Base-by-base conservation (phyloP, 2,888 invertebrate species). In the Hermodice carunculata region DNA sequence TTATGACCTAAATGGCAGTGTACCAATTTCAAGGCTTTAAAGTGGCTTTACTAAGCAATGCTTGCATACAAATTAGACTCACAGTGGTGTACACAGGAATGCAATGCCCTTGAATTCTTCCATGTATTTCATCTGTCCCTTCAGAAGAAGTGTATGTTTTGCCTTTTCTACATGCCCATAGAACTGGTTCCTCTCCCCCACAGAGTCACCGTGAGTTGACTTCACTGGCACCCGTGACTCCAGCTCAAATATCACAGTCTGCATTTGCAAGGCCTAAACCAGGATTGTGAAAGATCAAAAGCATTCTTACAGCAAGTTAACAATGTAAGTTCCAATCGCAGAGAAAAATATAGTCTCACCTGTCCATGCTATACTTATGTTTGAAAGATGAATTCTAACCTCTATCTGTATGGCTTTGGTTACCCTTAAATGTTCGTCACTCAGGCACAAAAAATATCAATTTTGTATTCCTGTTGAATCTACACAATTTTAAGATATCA, bases 11-110 rank as follows among this genome's bases (percentile, higher is more conserved):
- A n/a, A n/a, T n/a, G n/a, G n/a, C n/a, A n/a, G n/a, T n/a, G n/a
- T n/a, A n/a, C n/a, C n/a, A n/a, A n/a, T n/a, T n/a, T n/a, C n/a
- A n/a, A n/a, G n/a, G n/a, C n/a, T n/a, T n/a, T n/a, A n/a, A n/a
- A n/a, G n/a, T n/a, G n/a, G n/a, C n/a, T n/a, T n/a, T n/a, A n/a
- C n/a, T n/a, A n/a, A n/a, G n/a, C n/a, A n/a, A n/a, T n/a, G n/a
- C n/a, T n/a, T n/a, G n/a, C n/a, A n/a, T n/a, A n/a, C n/a, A n/a
- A n/a, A n/a, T n/a, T n/a, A 56, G 92, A 89, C 92, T 90, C 86
- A 95, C 93, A 96, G 88, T 0, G 96, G 95, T 78, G 94, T 93
- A 81, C 95, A 95, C 1, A 96, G 88, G 81, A 94, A 96, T 61
- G 94, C 92, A 40, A 95, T 90, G 0, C 91, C 90, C 67, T 93